phyloP scores from a whole-genome alignment of 2,888 invertebrate genomes.

The Apamea crenata region DNA sequence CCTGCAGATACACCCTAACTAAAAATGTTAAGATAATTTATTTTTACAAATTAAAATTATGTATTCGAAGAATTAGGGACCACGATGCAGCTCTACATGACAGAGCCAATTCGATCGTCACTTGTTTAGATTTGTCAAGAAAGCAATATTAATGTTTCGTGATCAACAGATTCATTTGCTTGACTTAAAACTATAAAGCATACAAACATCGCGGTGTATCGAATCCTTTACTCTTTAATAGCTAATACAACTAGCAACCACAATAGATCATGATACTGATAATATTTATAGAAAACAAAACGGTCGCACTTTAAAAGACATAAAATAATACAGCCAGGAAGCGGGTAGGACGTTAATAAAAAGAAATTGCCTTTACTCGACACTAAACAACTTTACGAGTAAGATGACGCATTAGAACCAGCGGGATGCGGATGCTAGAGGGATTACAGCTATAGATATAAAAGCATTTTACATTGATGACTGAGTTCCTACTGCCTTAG shows the following conservation, averaged over 20 bases:
- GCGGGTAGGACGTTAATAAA: slow-evolving; percentile 77
- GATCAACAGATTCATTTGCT: slow-evolving; percentile 9
- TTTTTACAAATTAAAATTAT: background rate
- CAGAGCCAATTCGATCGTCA: background rate
- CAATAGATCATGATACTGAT: slow-evolving; percentile 52
- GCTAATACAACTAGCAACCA: slow-evolving; percentile 5
- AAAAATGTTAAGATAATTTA: background rate
- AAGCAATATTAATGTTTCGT: background rate
- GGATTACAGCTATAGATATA: background rate
- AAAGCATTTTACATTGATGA: background rate
- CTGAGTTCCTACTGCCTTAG: background rate
- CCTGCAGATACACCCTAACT: background rate
- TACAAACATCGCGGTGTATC: background rate
- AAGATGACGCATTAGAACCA: slow-evolving; percentile 47
- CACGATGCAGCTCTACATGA: background rate
- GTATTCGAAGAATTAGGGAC: background rate
- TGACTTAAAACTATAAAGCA: background rate
- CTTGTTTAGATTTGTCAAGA: background rate
- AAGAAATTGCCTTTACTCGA: slow-evolving; percentile 78
- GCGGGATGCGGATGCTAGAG: slow-evolving; percentile 29
- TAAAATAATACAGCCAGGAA: slow-evolving; percentile 76
- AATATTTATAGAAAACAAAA: slow-evolving; percentile 60
- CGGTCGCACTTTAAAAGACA: slow-evolving; percentile 61
- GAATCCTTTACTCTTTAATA: background rate
- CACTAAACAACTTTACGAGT: slow-evolving; percentile 82